Evolutionary conservation across 2,113 vertebrate species (phyloP).

Genomic region (Ciconia stormi): DNA sequence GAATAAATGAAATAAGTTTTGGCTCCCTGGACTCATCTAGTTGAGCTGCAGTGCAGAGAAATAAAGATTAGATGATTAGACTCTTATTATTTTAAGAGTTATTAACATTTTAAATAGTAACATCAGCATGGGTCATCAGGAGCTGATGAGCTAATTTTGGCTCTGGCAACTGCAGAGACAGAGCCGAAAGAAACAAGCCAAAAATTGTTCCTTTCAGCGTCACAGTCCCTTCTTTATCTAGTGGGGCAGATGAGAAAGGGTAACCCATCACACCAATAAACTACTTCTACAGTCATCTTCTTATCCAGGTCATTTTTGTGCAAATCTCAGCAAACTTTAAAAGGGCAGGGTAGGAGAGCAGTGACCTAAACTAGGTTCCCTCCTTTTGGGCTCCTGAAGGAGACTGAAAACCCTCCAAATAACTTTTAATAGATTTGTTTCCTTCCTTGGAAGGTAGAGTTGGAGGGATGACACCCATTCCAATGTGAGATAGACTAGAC

Average conservation of each 20-base stretch:
- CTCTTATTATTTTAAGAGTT: constrained; percentile 23
- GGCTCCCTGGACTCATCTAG: background rate
- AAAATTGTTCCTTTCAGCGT: background rate
- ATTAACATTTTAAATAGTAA: background rate
- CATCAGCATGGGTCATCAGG: background rate
- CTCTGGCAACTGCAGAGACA: background rate
- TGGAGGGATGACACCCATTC: background rate
- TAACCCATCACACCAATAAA: background rate
- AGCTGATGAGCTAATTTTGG: constrained; percentile 25
- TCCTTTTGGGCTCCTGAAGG: background rate
- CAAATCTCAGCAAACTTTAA: background rate
- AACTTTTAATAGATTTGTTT: background rate
- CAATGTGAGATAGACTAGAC: background rate
- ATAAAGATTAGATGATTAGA: background rate
- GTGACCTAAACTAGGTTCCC: background rate
- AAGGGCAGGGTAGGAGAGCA: background rate
- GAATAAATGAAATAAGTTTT: background rate
- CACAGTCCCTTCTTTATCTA: background rate
- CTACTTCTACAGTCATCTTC: background rate
- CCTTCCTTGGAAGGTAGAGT: background rate
- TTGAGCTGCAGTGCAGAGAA: background rate
- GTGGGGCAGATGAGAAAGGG: background rate
- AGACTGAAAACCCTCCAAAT: background rate
- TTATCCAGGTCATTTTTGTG: background rate
- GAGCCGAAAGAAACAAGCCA: background rate